phyloP scores from a whole-genome alignment of 2,888 invertebrate genomes.

The Ptychoptera contaminata region DNA sequence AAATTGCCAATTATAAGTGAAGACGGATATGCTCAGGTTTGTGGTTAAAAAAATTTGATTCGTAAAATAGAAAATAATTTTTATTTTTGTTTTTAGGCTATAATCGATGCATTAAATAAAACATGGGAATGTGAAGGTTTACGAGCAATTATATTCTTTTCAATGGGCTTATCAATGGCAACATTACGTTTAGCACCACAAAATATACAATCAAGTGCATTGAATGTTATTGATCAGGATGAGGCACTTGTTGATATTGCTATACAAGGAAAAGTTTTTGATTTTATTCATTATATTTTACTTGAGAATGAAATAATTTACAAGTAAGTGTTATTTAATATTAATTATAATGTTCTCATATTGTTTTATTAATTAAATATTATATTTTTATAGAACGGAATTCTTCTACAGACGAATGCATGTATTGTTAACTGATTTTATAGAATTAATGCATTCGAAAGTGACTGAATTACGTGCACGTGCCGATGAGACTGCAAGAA shows the following conservation, averaged over 20 bases:
- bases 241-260: constrained; percentile 67
- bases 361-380: background rate
- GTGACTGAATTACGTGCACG: constrained; percentile 63
- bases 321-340: constrained; percentile 25
- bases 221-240: constrained; percentile 48
- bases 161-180: constrained; percentile 51
- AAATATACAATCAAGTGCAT: constrained; percentile 35
- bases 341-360: no score
- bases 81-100: constrained; percentile 19
- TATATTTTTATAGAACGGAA: constrained; percentile 37
- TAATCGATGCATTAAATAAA: constrained; percentile 13
- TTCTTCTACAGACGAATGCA: constrained; percentile 75
- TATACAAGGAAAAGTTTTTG: constrained; percentile 62
- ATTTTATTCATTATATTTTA: constrained; percentile 57
- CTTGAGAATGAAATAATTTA: constrained; percentile 52
- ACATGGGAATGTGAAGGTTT: constrained; percentile 39
- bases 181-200: constrained; percentile 42
- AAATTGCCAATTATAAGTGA: constrained; percentile 50
- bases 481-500: constrained; percentile 79
- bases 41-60: constrained; percentile 9
- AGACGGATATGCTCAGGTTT: constrained; percentile 36
- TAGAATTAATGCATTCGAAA: constrained; percentile 82
- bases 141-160: constrained; percentile 41
- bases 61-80: no score
- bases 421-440: constrained; percentile 76